A percentile compares a stretch with the other conserved stretches of the same genome.
These are phyloP conservation scores for Nothobranchius kuhntae DNA, from an alignment of 2,113 vertebrate species.

Conservation along the genomic window DNA sequence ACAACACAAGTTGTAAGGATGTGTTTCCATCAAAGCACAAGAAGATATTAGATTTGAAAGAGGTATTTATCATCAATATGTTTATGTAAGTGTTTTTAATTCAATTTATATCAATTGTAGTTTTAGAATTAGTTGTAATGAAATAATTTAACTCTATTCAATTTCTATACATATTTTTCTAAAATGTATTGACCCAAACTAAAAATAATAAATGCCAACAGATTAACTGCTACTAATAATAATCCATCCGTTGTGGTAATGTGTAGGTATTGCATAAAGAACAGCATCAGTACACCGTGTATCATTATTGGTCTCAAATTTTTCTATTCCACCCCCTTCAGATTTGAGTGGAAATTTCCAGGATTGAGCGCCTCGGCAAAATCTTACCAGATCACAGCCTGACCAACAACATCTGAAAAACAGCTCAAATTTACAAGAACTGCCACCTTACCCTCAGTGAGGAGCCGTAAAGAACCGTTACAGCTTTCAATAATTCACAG, in stretches of 20 bases:
- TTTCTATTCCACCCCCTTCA: conserved; percentile 7
- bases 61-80: no score
- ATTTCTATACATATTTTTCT: no score
- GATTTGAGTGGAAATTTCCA: conserved; percentile 72
- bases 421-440: not conserved
- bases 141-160: no score
- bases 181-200: not conserved
- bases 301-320: conserved; percentile 14
- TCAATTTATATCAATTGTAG: no score
- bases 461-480: not conserved
- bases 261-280: not conserved
- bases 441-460: not conserved
- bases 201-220: not conserved
- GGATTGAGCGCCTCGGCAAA: conserved; percentile 22
- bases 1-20: no score
- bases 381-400: conserved; percentile 29
- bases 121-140: no score
- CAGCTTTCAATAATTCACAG: not conserved
- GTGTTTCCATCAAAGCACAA: no score
- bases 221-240: not conserved
- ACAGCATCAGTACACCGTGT: conserved; percentile 13
- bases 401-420: not conserved
- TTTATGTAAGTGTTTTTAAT: no score
- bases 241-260: not conserved
- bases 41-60: no score